phyloP scores from a whole-genome alignment of 2,797 vertebrate species.

The Rhincodon typus region DNA sequence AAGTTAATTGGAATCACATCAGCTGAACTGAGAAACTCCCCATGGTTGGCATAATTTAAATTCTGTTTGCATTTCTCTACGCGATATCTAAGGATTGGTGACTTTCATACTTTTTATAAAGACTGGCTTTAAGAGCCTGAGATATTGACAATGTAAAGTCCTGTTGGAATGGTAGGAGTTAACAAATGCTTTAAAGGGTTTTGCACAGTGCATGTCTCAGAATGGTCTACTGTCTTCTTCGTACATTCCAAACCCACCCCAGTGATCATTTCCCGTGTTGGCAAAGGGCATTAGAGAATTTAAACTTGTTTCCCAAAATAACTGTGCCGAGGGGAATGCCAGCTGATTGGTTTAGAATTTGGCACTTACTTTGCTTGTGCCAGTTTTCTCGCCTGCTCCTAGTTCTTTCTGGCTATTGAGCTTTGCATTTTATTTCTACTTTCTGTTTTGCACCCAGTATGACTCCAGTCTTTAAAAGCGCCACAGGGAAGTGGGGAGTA shows the following conservation, averaged over 20 bases:
- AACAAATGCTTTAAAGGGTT: constrained; percentile 47
- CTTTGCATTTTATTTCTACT: background rate
- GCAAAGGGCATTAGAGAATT: constrained; percentile 44
- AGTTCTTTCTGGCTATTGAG: background rate
- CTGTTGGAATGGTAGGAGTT: constrained; percentile 52
- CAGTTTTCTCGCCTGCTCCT: background rate
- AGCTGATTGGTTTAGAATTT: constrained; percentile 45
- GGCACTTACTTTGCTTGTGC: constrained; percentile 41
- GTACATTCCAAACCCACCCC: constrained; percentile 42
- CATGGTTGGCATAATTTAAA: background rate
- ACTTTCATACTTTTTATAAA: background rate
- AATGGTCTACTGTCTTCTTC: constrained; percentile 41
- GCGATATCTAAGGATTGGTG: background rate
- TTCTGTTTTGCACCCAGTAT: background rate
- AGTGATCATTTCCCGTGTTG: constrained; percentile 48
- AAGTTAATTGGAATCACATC: background rate
- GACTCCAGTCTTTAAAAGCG: background rate
- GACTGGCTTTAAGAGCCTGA: background rate
- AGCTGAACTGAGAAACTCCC: background rate
- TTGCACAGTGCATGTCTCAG: constrained; percentile 41
- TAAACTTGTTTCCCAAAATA: constrained; percentile 56
- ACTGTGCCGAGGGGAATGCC: constrained; percentile 51
- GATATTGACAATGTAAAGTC: background rate
- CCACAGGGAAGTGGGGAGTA: background rate
- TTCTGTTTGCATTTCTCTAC: background rate